Base-by-base conservation (phyloP, 2,888 invertebrate species). In the Aphrophora alni region DNA sequence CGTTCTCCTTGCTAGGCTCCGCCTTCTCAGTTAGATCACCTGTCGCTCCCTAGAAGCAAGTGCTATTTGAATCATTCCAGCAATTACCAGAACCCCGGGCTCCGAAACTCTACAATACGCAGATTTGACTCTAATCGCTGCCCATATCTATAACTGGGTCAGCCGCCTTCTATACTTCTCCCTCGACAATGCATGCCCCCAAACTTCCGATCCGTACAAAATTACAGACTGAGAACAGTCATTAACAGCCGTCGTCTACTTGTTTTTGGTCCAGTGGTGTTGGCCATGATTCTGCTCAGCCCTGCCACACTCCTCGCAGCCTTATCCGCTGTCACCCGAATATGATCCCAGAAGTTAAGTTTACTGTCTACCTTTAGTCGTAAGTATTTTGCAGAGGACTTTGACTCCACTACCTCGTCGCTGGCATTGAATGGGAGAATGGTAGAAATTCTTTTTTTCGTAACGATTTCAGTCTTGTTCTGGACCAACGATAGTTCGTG, bases 101-200 rank as follows among this genome's bases (percentile, higher is more conserved):
- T 84, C 84, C 10, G 85, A 85, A 0, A 86, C 85, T 0, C 85
- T 85, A 8, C 84, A 80, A 68, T 85, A 85, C 0, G 84, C 83
- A 38, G 83, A 82, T 4, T 83, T 79, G n/a, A 84, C 80, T 26
- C 84, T 76, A 10, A 85, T 73, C 0, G 85, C 84, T 28, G 81
- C 75, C 38, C 83, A 80, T 24, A 85, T 69, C 38, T 85, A 84
- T n/a, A n/a, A n/a, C n/a, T n/a, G n/a, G n/a, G n/a, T n/a, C n/a
- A n/a, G n/a, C n/a, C n/a, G n/a, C n/a, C n/a, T n/a, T n/a, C n/a
- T n/a, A n/a, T n/a, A 26, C 79, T 80, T 38, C 76, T 25, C 76
- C 0, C n/a, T 77, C 33, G 80, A 10, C 0, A 85, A 44, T 0
- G 77, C 78, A 0, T 79, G 70, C 0, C 51, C 80, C 84, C 82